Evolutionary conservation across 2,797 vertebrate genomes (phyloP).

Genomic region (Yasuhikotakia modesta): DNA sequence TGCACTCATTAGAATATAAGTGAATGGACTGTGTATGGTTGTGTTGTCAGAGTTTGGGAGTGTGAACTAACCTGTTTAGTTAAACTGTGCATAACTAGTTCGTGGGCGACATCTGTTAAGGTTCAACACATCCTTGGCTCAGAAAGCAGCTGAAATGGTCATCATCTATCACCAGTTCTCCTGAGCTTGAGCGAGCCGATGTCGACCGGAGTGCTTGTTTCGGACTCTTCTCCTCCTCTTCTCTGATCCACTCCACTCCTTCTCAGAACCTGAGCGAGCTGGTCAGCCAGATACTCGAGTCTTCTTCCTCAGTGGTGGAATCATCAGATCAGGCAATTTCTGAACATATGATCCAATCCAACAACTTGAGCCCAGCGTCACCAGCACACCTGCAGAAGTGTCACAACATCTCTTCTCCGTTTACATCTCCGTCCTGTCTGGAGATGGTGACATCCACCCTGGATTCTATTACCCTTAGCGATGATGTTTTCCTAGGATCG

Average conservation of each 20-base stretch:
- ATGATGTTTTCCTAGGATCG: conserved; percentile 55
- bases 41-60: too few species aligned
- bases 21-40: too few species aligned
- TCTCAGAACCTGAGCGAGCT: conserved; percentile 46
- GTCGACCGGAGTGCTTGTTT: conserved; percentile 48
- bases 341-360: conserved; percentile 13
- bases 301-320: conserved; percentile 27
- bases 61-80: not conserved
- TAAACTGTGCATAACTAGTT: conserved; percentile 25
- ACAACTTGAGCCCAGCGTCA: conserved; percentile 11
- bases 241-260: conserved; percentile 52
- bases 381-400: not conserved
- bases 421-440: conserved; percentile 43
- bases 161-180: conserved; percentile 28
- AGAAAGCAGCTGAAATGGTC: conserved; percentile 38
- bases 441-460: conserved; percentile 44
- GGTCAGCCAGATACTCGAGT: conserved; percentile 41
- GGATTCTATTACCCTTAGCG: conserved; percentile 51
- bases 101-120: conserved; percentile 53
- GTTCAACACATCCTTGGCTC: conserved; percentile 45
- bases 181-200: conserved; percentile 56
- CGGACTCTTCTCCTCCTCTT: conserved; percentile 21
- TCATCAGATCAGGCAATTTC: not conserved
- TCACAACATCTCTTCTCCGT: not conserved
- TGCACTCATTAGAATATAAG: too few species aligned